Conservation (phyloP, 2,113 vertebrate genomes). For the Carassius gibelio region DNA sequence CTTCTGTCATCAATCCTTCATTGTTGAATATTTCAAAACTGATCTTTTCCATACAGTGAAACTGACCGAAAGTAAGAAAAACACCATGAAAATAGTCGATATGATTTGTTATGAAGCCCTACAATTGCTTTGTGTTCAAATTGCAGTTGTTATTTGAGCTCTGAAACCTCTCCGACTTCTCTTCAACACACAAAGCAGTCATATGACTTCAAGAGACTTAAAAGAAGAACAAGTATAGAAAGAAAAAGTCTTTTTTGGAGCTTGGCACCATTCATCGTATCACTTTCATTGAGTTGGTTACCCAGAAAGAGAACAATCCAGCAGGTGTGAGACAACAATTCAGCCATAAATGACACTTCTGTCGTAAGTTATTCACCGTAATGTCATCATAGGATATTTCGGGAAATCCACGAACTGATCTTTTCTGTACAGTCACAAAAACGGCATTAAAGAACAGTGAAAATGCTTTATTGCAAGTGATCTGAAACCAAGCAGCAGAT, state of each 20-base stretch:
- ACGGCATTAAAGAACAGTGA: not conserved
- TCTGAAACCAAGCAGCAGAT: not conserved
- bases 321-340: not conserved
- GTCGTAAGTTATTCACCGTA: not conserved
- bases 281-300: too few relatives aligned
- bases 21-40: not conserved
- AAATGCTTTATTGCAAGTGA: not conserved
- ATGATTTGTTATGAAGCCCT: not conserved
- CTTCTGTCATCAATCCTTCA: not conserved
- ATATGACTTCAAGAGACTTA: not conserved
- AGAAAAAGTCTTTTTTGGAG: too few relatives aligned
- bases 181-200: not conserved
- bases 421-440: not conserved
- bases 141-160: not conserved
- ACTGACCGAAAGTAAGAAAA: not conserved
- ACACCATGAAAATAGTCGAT: not conserved
- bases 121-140: not conserved
- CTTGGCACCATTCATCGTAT: too few relatives aligned
- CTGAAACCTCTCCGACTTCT: not conserved
- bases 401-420: not conserved
- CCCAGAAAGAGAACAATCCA: not conserved
- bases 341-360: not conserved
- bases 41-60: not conserved
- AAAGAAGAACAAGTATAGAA: too few relatives aligned
- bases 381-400: not conserved